phyloP scores from a whole-genome alignment of 2,797 vertebrate species.

The Gymnodraco acuticeps region DNA sequence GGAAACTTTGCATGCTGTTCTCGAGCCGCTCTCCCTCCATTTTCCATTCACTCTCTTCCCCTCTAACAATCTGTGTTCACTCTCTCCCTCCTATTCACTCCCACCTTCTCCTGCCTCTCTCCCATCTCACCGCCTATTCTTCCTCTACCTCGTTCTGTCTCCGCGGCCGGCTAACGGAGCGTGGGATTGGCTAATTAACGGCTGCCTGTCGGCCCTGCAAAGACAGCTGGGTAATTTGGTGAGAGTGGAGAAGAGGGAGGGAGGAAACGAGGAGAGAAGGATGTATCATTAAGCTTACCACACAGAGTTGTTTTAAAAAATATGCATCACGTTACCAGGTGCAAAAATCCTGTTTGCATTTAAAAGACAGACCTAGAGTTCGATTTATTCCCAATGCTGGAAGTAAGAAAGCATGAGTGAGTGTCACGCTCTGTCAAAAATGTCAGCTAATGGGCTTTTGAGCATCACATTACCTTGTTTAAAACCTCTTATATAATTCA shows the following conservation, averaged over 20 bases:
- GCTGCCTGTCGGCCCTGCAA: conserved; percentile 79
- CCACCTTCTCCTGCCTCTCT: conserved; percentile 39
- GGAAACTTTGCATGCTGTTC: conserved; percentile 63
- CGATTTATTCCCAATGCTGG: too few relatives aligned
- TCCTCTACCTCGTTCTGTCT: conserved; percentile 71
- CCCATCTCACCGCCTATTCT: conserved; percentile 60
- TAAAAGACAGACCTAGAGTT: too few relatives aligned
- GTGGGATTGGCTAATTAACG: conserved; percentile 85
- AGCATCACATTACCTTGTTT: too few relatives aligned
- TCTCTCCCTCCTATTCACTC: conserved; percentile 49
- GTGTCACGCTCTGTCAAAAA: too few relatives aligned
- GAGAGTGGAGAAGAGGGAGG: conserved; percentile 49
- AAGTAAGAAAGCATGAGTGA: too few relatives aligned
- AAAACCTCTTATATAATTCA: too few relatives aligned
- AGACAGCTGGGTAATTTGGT: conserved; percentile 84
- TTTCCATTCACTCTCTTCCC: conserved; percentile 68
- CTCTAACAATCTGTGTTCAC: conserved; percentile 69
- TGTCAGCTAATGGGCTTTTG: too few relatives aligned
- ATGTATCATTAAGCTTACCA: conserved; percentile 29
- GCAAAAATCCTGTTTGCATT: neutral
- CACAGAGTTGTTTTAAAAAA: conserved; percentile 27
- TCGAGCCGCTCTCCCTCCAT: conserved; percentile 55
- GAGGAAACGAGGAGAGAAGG: conserved; percentile 30
- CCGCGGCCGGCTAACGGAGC: conserved; percentile 76
- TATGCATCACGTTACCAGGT: conserved; percentile 12